These are phyloP conservation scores for Cecropterus lyciades DNA, from an alignment of 1,140 invertebrate species.

Conservation along the genomic window DNA sequence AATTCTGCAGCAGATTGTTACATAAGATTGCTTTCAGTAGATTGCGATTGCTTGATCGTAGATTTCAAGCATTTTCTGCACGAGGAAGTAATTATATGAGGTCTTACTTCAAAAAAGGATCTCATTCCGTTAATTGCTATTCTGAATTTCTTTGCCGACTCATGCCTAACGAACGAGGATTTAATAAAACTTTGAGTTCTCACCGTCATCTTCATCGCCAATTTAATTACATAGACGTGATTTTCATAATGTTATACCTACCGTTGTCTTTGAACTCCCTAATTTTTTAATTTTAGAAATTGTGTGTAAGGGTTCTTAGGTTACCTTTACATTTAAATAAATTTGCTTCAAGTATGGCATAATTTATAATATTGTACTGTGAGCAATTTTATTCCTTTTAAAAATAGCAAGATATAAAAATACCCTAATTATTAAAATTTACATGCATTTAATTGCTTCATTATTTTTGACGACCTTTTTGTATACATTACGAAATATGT, in stretches of 20 bases:
- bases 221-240: slow-evolving; percentile 32
- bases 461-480: too few species aligned
- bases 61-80: slow-evolving; percentile 2
- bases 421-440: too few species aligned
- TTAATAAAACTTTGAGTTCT: slow-evolving; percentile 31
- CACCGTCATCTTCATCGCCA: slow-evolving; percentile 22
- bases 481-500: too few species aligned
- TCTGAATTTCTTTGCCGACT: slow-evolving; percentile 25
- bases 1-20: too few species aligned
- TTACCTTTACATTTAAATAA: too few species aligned
- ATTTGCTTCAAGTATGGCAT: too few species aligned
- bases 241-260: slow-evolving; percentile 14
- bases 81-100: slow-evolving; percentile 23
- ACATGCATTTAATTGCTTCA: too few species aligned
- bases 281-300: slow-evolving; percentile 13
- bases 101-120: slow-evolving; percentile 27
- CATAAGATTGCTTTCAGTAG: neutral
- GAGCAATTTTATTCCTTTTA: too few species aligned
- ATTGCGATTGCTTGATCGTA: neutral
- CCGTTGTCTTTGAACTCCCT: neutral
- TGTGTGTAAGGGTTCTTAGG: neutral
- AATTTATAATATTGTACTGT: too few species aligned
- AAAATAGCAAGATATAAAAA: too few species aligned
- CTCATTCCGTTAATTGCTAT: slow-evolving; percentile 31
- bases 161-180: slow-evolving; percentile 29